phyloP scores from a whole-genome alignment of 30 jellyfish, hydroid and myxozoan genomes.

The Aurelia aurita region DNA sequence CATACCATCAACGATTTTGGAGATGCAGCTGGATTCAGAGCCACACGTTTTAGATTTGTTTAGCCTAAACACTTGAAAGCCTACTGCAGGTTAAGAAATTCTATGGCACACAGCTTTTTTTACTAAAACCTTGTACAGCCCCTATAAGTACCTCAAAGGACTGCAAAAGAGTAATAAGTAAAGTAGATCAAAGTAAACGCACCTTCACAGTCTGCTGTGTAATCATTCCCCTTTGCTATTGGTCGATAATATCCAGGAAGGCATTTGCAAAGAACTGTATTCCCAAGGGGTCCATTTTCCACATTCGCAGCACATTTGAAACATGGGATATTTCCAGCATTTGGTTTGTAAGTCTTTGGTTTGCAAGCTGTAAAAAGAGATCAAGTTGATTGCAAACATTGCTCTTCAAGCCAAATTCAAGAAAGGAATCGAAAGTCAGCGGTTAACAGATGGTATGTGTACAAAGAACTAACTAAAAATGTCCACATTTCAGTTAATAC shows the following conservation, averaged over 20 bases:
- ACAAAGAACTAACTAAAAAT: too few relatives aligned
- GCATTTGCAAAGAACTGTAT: constrained; percentile 31
- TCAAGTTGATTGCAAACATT: not conserved
- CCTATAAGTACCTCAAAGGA: too few relatives aligned
- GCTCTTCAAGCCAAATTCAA: not conserved
- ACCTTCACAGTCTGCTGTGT: constrained; percentile 50
- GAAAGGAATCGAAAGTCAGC: not conserved
- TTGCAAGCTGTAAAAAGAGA: constrained; percentile 9
- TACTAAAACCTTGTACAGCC: too few relatives aligned
- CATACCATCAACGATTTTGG: too few relatives aligned
- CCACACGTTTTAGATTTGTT: too few relatives aligned
- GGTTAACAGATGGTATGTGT: too few relatives aligned
- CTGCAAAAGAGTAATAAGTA: too few relatives aligned
- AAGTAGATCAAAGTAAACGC: not conserved
- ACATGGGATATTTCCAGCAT: constrained; percentile 43
- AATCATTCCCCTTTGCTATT: not conserved
- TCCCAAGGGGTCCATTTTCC: constrained; percentile 32
- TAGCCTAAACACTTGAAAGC: too few relatives aligned
- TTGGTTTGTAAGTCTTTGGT: constrained; percentile 28
- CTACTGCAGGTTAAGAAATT: too few relatives aligned
- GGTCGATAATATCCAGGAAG: constrained; percentile 48
- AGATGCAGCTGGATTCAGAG: too few relatives aligned
- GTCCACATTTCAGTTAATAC: too few relatives aligned
- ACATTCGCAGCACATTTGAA: constrained; percentile 43
- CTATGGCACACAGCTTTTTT: too few relatives aligned